Percentiles rank a stretch among this genome's conserved stretches.
Conservation (phyloP, 2,797 vertebrate genomes). For the Danio jaintianensis region DNA sequence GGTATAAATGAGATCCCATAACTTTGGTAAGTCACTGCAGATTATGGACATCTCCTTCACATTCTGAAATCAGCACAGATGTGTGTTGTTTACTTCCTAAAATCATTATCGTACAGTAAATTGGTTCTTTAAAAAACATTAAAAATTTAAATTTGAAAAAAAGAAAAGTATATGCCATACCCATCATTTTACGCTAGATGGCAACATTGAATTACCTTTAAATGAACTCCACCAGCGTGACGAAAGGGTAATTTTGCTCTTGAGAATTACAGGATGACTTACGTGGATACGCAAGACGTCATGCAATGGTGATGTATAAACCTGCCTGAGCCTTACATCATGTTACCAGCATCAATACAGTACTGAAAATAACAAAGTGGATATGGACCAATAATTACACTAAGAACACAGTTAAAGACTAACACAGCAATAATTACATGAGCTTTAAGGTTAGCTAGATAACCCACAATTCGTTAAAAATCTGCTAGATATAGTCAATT, state of each 20-base stretch:
- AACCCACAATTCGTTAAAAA: too few relatives aligned
- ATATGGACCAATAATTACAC: too few relatives aligned
- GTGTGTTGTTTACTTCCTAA: background rate
- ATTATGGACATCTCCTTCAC: background rate
- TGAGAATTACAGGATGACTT: background rate
- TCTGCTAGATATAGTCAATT: too few relatives aligned
- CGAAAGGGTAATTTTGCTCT: slow-evolving; percentile 8
- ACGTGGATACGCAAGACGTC: too few relatives aligned
- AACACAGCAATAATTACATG: too few relatives aligned
- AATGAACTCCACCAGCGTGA: background rate
- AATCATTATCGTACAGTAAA: background rate
- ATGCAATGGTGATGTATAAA: too few relatives aligned
- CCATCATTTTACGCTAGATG: slow-evolving; percentile 47
- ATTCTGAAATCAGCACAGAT: background rate
- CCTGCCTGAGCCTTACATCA: too few relatives aligned
- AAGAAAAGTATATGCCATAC: background rate
- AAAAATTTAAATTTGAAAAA: background rate
- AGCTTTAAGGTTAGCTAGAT: too few relatives aligned
- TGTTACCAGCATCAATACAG: too few relatives aligned
- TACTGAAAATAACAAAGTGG: too few relatives aligned
- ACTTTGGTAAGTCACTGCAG: background rate
- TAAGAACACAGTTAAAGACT: too few relatives aligned
- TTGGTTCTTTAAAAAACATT: too few relatives aligned
- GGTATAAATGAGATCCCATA: background rate
- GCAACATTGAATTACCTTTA: slow-evolving; percentile 17